Evolutionary conservation across 2,888 invertebrate species (phyloP), one percentile per base, ranked within the genome.

Genomic region (Laothoe populi): DNA sequence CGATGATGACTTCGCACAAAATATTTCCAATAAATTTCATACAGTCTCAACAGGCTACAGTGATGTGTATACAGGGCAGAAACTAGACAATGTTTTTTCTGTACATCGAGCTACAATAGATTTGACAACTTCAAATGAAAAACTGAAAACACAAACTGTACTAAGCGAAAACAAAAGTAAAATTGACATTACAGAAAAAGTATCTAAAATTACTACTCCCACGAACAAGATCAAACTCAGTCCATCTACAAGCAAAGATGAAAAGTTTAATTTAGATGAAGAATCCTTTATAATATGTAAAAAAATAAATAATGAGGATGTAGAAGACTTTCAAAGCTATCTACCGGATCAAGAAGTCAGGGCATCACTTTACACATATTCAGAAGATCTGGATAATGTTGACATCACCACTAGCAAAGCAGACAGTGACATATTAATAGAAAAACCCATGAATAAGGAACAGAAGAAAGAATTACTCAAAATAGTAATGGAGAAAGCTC

Each of bases 21-120:
- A 81, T 24, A 87, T 88, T 61, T 82, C 83, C 4, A 74, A 81
- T 3, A 87, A 88, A 66, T 84, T 85, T 65, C 81, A 86, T 16
- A 84, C 86, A 1, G 86, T 88, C 21, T 88, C 88, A 0, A 86
- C 87, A 13, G 83, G 81, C 8, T 83, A 83, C 58, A 86, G 83
- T 63, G 78, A 83, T 60, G 64, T 77, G 21, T 60, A 61, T 4
- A 42, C 67, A 44, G 73, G 73, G 24, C 64, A 69, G 23, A 72
- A 76, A 42, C 70, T 70, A 44, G 78, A 79, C 58, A 72, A 77
- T 23, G 70, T 70, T 13, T 80, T 70, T 64, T 86, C 87, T 7
- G 63, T 84, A 65, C 84, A 86, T 19, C 78, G 77, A 73, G 70
- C 82, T 24, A 81, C 81, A 23, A 66, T 84, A 45, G 77, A 86